These are phyloP conservation scores for Crossocerus cetratus DNA, from an alignment of 2,888 invertebrate genomes.

Conservation along the genomic window DNA sequence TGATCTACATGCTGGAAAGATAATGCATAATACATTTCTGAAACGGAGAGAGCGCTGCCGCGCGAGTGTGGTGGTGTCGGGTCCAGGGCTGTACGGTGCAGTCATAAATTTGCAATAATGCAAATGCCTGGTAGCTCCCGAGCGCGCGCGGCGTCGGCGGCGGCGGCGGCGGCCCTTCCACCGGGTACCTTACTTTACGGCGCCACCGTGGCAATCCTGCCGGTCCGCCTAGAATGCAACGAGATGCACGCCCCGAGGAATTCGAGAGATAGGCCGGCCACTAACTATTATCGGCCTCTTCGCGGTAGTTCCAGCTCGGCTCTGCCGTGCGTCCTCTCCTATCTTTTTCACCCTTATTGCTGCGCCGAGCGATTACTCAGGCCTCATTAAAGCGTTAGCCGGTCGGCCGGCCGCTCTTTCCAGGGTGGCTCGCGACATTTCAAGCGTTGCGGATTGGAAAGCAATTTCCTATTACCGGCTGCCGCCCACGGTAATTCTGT, in stretches of 20 bases:
- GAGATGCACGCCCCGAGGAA: conserved; percentile 43
- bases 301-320: conserved; percentile 9
- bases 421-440: conserved; percentile 38
- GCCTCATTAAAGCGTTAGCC: conserved; percentile 47
- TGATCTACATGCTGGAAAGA: conserved; percentile 75
- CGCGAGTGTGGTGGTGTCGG: conserved; percentile 39
- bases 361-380: conserved; percentile 31
- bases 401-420: conserved; percentile 30
- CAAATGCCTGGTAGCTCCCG: conserved; percentile 67
- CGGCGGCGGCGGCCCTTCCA: conserved; percentile 51
- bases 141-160: too few relatives aligned
- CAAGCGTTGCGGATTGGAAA: background rate
- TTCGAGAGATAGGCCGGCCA: conserved; percentile 20
- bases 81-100: conserved; percentile 57
- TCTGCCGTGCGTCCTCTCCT: conserved; percentile 42
- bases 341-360: conserved; percentile 1
- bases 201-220: conserved; percentile 41
- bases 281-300: conserved; percentile 36
- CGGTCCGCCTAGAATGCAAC: conserved; percentile 47
- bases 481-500: too few relatives aligned
- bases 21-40: conserved; percentile 75
- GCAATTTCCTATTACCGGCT: conserved; percentile 1
- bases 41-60: conserved; percentile 52
- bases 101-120: conserved; percentile 75
- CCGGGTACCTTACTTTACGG: conserved; percentile 67